These are phyloP conservation scores for Lissonota sp. DNA, from an alignment of 2,888 invertebrate genomes.

Conservation along the genomic window DNA sequence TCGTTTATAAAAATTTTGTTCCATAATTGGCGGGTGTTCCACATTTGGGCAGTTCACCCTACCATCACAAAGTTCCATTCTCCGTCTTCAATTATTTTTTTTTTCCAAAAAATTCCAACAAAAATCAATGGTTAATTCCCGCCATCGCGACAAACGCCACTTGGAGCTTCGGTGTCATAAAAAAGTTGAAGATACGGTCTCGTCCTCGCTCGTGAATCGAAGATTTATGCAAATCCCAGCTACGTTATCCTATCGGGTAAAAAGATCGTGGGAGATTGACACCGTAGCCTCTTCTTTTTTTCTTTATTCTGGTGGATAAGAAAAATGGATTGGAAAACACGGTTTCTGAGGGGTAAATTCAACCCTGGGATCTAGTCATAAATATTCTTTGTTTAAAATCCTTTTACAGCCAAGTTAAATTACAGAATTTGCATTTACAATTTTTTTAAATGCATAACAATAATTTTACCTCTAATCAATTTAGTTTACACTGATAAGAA, in stretches of 20 bases:
- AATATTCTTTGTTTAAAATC: background rate
- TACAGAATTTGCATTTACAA: too few species aligned
- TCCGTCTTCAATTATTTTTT: background rate
- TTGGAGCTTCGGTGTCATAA: background rate
- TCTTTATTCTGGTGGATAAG: background rate
- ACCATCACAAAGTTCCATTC: background rate
- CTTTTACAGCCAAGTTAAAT: background rate
- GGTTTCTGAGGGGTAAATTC: background rate
- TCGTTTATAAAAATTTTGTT: too few species aligned
- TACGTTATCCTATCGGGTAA: slow-evolving; percentile 15
- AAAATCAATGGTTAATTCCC: background rate
- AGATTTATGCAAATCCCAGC: slow-evolving; percentile 37
- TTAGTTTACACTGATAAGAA: too few species aligned
- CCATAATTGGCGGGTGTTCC: too few species aligned
- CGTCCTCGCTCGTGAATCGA: background rate
- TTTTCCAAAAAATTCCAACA: background rate
- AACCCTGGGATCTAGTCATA: too few species aligned
- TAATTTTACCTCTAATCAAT: too few species aligned
- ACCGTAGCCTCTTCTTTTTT: background rate
- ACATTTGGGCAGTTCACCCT: too few species aligned
- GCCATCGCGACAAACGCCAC: too few species aligned
- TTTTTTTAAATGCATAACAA: too few species aligned
- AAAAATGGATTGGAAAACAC: background rate
- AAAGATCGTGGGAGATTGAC: slow-evolving; percentile 15
- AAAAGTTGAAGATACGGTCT: background rate